Evolutionary conservation across 2,113 vertebrate genomes (phyloP), one percentile per base, ranked within the genome.

Genomic region (Tapirus terrestris): DNA sequence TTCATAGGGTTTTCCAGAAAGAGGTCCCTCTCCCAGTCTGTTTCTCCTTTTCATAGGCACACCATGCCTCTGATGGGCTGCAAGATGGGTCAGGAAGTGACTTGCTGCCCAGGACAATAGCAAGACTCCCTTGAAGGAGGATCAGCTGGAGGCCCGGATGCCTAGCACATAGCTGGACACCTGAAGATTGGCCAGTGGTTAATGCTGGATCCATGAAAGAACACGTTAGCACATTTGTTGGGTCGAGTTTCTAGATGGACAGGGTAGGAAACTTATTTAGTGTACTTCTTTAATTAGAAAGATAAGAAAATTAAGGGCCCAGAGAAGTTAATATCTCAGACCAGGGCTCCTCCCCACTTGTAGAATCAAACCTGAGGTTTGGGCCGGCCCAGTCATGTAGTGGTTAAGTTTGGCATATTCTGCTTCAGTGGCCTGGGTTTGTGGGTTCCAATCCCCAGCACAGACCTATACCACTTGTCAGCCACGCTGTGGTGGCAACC

Each of bases 121-220:
- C 13, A 65, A 39, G 25, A 5, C 2, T 33, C 4, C 39, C 17
- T 6, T 33, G 12, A 8, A 0, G 25, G 21, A 25, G 56, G 8
- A 16, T 14, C 18, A 1, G 1, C 4, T 51, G 7, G 63, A 16
- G 8, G 8, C 1, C 6, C 31, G 33, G 10, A 14, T 23, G 67
- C 14, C n/a, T 14, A 43, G 17, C 8, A 13, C 12, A 0, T 9
- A 1, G 31, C 25, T 0, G 0, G 21, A 16, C 17, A 29, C 27
- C 51, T 33, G 9, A 27, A 70, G 18, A 12, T 31, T 31, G 11
- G 13, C 5, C 1, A 5, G 3, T 1, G 1, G 56, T 3, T 11
- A 27, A 36, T 6, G 10, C 0, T 8, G 9, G 45, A 3, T 5
- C 7, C 2, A 4, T 2, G 56, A 84, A 3, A 25, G 21, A 51